Conservation (phyloP, 2,888 invertebrate species). For the Tubulanus polymorphus region DNA sequence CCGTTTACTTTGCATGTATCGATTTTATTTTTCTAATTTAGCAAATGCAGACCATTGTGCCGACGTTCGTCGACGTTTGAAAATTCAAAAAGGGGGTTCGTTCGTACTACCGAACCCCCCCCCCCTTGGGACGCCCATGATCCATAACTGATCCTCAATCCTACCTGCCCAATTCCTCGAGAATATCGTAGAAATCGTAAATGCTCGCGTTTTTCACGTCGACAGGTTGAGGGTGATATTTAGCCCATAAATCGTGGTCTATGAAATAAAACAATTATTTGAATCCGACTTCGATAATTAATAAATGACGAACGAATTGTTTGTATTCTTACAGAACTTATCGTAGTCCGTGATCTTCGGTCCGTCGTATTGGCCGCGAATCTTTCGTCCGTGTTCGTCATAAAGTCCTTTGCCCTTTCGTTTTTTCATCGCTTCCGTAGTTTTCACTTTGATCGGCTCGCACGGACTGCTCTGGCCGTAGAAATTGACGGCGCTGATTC, state of each 20-base stretch:
- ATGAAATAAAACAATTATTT: too few relatives aligned
- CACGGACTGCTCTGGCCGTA: constrained; percentile 96
- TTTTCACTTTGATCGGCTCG: constrained; percentile 65
- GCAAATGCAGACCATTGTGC: too few relatives aligned
- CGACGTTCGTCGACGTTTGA: too few relatives aligned
- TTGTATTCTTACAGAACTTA: constrained; percentile 66
- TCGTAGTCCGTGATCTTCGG: constrained; percentile 89
- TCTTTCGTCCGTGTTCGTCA: constrained; percentile 62
- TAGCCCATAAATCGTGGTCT: constrained; percentile 97
- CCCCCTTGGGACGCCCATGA: not conserved
- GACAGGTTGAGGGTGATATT: constrained; percentile 95
- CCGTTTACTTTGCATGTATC: too few relatives aligned
- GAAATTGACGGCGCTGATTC: constrained; percentile 95
- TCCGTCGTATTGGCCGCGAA: constrained; percentile 82
- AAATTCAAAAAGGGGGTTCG: too few relatives aligned
- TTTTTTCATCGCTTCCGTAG: constrained; percentile 30
- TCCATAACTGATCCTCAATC: not conserved
- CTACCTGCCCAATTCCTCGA: constrained; percentile 94
- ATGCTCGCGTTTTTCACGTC: constrained; percentile 92
- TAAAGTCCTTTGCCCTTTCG: constrained; percentile 23
- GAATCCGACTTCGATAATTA: not conserved
- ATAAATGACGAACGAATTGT: not conserved
- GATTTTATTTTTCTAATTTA: too few relatives aligned
- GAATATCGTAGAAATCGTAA: constrained; percentile 96
- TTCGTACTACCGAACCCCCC: too few relatives aligned